Conservation (phyloP, 2,797 vertebrate genomes). For the Jordanella pulchra region DNA sequence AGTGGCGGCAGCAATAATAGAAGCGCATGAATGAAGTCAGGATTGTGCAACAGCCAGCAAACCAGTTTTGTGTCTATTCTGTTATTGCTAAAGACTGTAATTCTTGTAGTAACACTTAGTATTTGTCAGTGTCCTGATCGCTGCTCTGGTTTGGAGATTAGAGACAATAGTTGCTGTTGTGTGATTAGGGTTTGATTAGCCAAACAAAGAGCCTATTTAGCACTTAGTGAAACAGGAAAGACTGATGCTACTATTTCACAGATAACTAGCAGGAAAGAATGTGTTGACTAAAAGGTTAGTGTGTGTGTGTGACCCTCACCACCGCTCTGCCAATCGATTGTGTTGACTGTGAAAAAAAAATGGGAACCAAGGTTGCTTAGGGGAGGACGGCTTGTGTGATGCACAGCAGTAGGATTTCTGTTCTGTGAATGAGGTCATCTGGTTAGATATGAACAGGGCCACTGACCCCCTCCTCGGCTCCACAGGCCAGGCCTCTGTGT, state of each 20-base stretch:
- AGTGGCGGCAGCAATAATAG: not conserved
- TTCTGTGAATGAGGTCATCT: conserved; percentile 83
- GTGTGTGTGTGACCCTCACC: conserved; percentile 45
- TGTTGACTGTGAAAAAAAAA: conserved; percentile 39
- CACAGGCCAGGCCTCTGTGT: conserved; percentile 47
- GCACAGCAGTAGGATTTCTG: conserved; percentile 62
- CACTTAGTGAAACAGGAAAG: conserved; percentile 46
- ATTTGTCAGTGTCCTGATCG: conserved; percentile 62
- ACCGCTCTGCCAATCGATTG: conserved; percentile 66
- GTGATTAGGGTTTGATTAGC: conserved; percentile 63
- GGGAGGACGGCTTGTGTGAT: conserved; percentile 53
- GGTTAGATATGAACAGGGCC: conserved; percentile 69
- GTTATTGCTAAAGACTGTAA: conserved; percentile 25
- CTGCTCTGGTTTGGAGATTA: conserved; percentile 57
- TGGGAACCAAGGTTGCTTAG: conserved; percentile 33
- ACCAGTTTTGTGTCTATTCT: conserved; percentile 25
- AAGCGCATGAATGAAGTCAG: conserved; percentile 18
- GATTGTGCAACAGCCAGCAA: conserved; percentile 9
- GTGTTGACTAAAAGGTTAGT: conserved; percentile 51
- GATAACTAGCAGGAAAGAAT: conserved; percentile 56
- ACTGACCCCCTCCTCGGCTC: conserved; percentile 56
- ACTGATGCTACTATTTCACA: conserved; percentile 34
- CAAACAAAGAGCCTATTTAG: conserved; percentile 63
- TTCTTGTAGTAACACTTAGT: conserved; percentile 48
- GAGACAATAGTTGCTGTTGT: conserved; percentile 59